Evolutionary conservation across 2,113 vertebrate genomes (phyloP).

Genomic region (Scophthalmus maximus): DNA sequence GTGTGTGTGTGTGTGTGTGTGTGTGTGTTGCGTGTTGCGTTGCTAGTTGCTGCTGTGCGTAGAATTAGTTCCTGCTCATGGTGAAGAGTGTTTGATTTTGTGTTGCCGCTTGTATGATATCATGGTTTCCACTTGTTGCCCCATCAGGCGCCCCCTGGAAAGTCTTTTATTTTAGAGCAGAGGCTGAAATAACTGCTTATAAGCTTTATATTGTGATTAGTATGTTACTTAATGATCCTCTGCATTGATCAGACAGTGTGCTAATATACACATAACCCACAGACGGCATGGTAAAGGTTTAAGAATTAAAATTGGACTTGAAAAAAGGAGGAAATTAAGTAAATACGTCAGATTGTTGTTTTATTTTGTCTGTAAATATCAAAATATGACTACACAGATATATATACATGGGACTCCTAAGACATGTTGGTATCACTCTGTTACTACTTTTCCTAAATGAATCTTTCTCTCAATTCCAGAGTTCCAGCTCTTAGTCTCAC

Average conservation of each 20-base stretch:
- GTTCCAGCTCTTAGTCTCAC: slow-evolving; percentile 13
- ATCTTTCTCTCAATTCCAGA: slow-evolving; percentile 6
- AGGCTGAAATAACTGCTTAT: slow-evolving; percentile 9
- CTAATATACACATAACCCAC: background rate
- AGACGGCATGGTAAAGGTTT: background rate
- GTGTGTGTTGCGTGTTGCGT: slow-evolving; percentile 3
- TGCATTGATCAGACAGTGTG: background rate
- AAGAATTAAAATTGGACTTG: background rate
- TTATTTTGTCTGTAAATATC: background rate
- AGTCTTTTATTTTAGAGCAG: slow-evolving; percentile 9
- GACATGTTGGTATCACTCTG: background rate
- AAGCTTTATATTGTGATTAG: background rate
- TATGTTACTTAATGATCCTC: background rate
- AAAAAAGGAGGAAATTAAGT: too few relatives aligned
- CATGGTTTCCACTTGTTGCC: slow-evolving; percentile 14
- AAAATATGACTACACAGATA: background rate
- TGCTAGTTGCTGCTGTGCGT: too few relatives aligned
- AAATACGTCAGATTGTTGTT: background rate
- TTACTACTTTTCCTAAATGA: slow-evolving; percentile 18
- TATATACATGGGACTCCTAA: background rate
- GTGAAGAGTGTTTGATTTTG: slow-evolving; percentile 14
- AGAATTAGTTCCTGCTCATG: too few relatives aligned
- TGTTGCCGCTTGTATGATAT: slow-evolving; percentile 39
- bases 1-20: slow-evolving; percentile 8
- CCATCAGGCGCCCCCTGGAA: background rate